These are phyloP conservation scores for Scaptomyza hsui DNA, from an alignment of 1,140 invertebrate species.

Conservation along the genomic window DNA sequence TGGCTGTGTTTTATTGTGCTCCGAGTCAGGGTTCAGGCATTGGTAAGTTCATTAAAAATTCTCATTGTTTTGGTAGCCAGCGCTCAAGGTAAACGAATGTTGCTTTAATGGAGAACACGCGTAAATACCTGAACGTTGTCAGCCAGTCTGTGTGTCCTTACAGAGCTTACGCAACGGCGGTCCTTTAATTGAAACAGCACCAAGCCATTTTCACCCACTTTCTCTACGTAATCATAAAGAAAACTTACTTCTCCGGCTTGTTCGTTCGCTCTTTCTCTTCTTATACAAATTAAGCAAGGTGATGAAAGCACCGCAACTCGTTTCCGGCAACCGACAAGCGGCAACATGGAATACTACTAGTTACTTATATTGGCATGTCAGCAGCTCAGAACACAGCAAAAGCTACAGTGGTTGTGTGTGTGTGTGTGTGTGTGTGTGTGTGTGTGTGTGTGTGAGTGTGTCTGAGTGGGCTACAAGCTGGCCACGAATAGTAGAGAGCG, in stretches of 20 bases:
- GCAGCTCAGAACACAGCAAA: constrained; percentile 3
- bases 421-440: not conserved
- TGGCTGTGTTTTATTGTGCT: not conserved
- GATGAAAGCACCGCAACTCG: constrained; percentile 32
- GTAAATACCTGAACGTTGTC: constrained; percentile 47
- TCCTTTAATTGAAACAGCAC: constrained; percentile 50
- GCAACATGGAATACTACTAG: constrained; percentile 36
- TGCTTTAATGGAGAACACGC: constrained; percentile 62
- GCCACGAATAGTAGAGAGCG: constrained; percentile 19
- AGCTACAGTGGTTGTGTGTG: not conserved
- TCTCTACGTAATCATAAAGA: constrained; percentile 26
- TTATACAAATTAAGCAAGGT: constrained; percentile 49
- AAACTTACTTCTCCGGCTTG: constrained; percentile 21
- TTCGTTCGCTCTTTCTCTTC: not conserved
- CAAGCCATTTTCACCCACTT: constrained; percentile 51
- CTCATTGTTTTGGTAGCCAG: constrained; percentile 50
- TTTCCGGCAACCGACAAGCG: constrained; percentile 16
- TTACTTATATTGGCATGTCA: constrained; percentile 42
- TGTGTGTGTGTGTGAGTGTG: not conserved
- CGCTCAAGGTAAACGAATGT: constrained; percentile 54
- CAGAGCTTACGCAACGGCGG: constrained; percentile 11
- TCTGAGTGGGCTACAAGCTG: constrained; percentile 30
- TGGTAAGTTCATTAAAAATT: constrained; percentile 59
- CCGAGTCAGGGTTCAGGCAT: not conserved
- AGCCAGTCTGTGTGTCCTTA: constrained; percentile 1